Base-by-base conservation (phyloP, 2,888 invertebrate genomes). In the Tanypteryx hageni region DNA sequence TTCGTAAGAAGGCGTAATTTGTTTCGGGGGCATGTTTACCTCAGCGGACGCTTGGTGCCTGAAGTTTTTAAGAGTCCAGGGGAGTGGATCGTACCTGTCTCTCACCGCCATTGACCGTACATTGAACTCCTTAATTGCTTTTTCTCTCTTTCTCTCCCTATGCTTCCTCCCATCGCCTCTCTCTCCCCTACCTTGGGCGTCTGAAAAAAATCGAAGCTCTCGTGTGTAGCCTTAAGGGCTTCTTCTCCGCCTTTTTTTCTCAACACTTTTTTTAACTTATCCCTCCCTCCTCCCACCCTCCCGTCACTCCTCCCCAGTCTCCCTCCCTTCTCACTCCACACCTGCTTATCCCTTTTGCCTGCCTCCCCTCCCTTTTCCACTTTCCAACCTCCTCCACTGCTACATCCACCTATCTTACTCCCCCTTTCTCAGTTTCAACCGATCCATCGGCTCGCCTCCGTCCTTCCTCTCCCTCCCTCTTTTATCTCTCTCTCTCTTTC, bases 71-170 rank as follows among this genome's bases (percentile, higher is more conserved):
- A 44, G 44, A 44, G 76, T 18, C 22, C 22, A 76, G 68, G 22
- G 22, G 22, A 68, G 22, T 76, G 76, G 27, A 13, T 8, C 82
- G 83, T 83, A 57, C 83, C 83, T 83, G 85, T 61, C 86, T 61
- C 61, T 76, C 76, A 76, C 86, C 61, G 27, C 86, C 86, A 31
- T 86, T 86, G 86, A 86, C 86, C 86, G 86, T 86, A 31, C 86
- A 61, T 86, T 86, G 86, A 86, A 86, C 86, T 61, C 86, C 86
- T 86, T 86, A 86, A 86, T 86, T 86, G 86, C 86, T 61, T 86
- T 61, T 57, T 57, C 83, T 57, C 56, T 83, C 22, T 27, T 5
- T 44, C 44, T 44, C 44, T 44, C 44, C 44, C 44, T 44, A 44
- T 44, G 44, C 44, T 44, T 44, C 44, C 44, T 44, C 44, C n/a